Evolutionary conservation across 2,888 invertebrate species (phyloP), one percentile per base, ranked within the genome.

Genomic region (Pollenia labialis): DNA sequence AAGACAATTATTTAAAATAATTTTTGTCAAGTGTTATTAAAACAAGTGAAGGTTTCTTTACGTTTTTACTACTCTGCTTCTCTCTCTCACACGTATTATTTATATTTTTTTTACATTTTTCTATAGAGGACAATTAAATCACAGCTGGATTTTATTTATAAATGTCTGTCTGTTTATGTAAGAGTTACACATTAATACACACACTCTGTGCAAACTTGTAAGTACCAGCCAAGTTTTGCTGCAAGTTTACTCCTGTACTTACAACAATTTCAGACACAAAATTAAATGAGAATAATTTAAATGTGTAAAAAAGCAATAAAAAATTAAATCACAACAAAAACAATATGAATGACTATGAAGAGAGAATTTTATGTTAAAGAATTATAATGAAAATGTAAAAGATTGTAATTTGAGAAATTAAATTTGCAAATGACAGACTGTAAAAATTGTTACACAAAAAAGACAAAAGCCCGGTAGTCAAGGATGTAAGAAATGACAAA

Each of bases 101-200:
- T 48, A 1, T 72, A 14, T 40, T 8, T 32, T 44, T 54, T 16
- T 80, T 72, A 10, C 9, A 48, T 48, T 79, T 60, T 75, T 75
- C 58, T 81, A 68, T 72, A 46, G 62, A 83, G 76, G 77, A 87
- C 87, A 84, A 84, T 84, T 81, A 84, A 87, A 84, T 87, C 87
- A 84, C 84, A 84, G 81, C 84, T 74, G 72, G 84, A 81, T 76
- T 81, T 82, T 44, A 56, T 62, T 76, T 54, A n/a, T 54, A 56
- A 60, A 74, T 18, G 32, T n/a, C 14, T 58, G 16, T 18, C 2
- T 44, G 10, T 46, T 50, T 10, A 10, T n/a, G 18, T 11, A 23
- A 48, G 77, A 48, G 32, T 62, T 6, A 9, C 32, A 32, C 32
- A 32, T 1, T 6, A 32, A 32, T 32, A 32, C 32, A 6, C 32